A percentile compares a stretch with the other conserved stretches of the same genome.
Evolutionary conservation across 2,113 vertebrate species (phyloP).

Genomic region (Trematomus loennbergii): DNA sequence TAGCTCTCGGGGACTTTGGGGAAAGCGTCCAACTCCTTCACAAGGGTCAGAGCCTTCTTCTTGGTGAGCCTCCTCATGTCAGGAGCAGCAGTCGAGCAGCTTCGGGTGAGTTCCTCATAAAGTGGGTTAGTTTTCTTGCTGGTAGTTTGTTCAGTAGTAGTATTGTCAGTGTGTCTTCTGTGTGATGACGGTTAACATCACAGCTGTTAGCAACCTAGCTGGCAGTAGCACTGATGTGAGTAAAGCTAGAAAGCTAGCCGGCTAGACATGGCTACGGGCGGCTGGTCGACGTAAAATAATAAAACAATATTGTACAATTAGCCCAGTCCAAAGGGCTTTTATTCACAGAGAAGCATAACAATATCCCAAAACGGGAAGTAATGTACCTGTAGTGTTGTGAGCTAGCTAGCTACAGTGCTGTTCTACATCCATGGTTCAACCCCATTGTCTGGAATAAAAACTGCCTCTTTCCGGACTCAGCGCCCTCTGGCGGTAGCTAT

Average conservation of each 20-base stretch:
- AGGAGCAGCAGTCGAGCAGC: conserved; percentile 55
- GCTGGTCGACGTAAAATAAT: fast-evolving
- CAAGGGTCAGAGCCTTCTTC: conserved; percentile 95
- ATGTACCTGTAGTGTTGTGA: not conserved
- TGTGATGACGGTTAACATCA: not conserved
- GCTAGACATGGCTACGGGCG: not conserved
- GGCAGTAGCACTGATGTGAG: not conserved
- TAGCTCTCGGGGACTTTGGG: conserved; percentile 98
- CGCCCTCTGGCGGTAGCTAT: conserved; percentile 24
- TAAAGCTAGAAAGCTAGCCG: not conserved
- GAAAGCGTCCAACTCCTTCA: conserved; percentile 97
- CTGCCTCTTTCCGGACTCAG: not conserved
- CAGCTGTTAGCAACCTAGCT: conserved; percentile 29
- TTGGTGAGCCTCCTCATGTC: conserved; percentile 95
- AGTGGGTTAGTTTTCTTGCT: not conserved
- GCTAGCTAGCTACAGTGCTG: not conserved
- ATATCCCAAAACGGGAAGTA: not conserved
- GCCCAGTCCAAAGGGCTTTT: not conserved
- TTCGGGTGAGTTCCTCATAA: conserved; percentile 28
- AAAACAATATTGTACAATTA: not conserved
- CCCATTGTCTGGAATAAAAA: conserved; percentile 8
- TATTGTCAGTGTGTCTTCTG: not conserved
- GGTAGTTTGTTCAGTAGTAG: not conserved
- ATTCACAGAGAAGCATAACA: not conserved
- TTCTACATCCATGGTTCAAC: not conserved